These are phyloP conservation scores for Schmidtea mediterranea DNA, from an alignment of 1,140 invertebrate genomes.

Conservation along the genomic window DNA sequence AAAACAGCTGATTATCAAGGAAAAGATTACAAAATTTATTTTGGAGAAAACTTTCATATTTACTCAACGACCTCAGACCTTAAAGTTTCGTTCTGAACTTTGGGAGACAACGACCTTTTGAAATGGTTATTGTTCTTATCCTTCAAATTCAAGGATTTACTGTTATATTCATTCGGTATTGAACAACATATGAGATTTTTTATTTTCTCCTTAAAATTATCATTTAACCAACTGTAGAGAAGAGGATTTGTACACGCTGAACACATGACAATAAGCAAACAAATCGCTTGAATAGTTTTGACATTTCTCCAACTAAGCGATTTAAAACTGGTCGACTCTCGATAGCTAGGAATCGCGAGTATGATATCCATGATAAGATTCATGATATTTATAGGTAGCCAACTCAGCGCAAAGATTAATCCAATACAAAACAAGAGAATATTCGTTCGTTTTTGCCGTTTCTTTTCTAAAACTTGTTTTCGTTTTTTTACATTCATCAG, in stretches of 20 bases:
- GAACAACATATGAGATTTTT: too few relatives aligned
- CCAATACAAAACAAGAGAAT: conserved; percentile 15
- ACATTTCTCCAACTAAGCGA: background rate
- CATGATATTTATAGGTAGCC: conserved; percentile 25
- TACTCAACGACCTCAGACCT: too few relatives aligned
- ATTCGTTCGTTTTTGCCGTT: conserved; percentile 11
- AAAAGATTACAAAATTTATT: too few relatives aligned
- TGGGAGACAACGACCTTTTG: too few relatives aligned
- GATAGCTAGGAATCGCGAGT: too few relatives aligned
- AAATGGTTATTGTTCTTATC: too few relatives aligned
- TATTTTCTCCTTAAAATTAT: conserved; percentile 36
- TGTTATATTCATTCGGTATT: too few relatives aligned
- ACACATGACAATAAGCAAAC: conserved; percentile 49
- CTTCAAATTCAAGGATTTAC: too few relatives aligned
- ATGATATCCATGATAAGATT: conserved; percentile 19
- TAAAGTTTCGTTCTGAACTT: too few relatives aligned
- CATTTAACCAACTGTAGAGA: conserved; percentile 40
- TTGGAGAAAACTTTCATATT: too few relatives aligned
- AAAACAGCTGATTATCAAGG: too few relatives aligned
- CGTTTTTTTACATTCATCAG: conserved; percentile 11
- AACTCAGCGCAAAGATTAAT: conserved; percentile 18
- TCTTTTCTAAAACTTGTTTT: conserved; percentile 27
- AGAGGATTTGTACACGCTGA: conserved; percentile 58
- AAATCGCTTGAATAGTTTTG: conserved; percentile 22
- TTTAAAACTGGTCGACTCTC: too few relatives aligned